These are phyloP conservation scores for Lithodes maja DNA, from an alignment of 2,888 invertebrate genomes.

Conservation along the genomic window DNA sequence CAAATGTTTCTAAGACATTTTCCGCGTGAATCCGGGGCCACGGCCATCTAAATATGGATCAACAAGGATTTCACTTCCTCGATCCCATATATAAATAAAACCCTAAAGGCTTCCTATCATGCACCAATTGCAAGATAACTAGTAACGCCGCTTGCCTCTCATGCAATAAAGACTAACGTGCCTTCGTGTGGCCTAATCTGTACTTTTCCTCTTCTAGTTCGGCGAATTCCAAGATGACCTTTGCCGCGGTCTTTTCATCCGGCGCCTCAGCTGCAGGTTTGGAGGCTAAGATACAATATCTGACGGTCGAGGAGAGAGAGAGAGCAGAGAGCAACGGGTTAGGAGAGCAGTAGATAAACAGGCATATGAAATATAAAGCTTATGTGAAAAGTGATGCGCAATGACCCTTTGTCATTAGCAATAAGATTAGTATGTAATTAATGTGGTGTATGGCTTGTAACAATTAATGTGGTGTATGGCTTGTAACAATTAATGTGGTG, in stretches of 20 bases:
- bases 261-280: slow-evolving; percentile 68
- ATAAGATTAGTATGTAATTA: no score
- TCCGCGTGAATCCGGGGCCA: no score
- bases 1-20: no score
- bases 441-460: no score
- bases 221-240: slow-evolving; percentile 68
- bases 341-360: background rate
- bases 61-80: no score
- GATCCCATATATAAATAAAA: no score
- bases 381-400: no score
- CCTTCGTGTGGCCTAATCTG: slow-evolving; percentile 77
- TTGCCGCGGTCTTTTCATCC: slow-evolving; percentile 66
- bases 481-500: no score
- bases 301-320: slow-evolving; percentile 33
- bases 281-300: slow-evolving; percentile 71
- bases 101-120: no score
- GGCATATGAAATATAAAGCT: background rate
- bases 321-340: background rate
- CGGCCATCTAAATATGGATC: no score
- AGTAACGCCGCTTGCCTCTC: background rate
- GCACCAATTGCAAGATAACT: slow-evolving; percentile 2
- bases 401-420: no score
- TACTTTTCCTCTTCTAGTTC: slow-evolving; percentile 76
- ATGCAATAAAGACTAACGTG: slow-evolving; percentile 57
- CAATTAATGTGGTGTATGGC: no score